Conservation (phyloP, 2,888 invertebrate species). For the Julus scanicus region DNA sequence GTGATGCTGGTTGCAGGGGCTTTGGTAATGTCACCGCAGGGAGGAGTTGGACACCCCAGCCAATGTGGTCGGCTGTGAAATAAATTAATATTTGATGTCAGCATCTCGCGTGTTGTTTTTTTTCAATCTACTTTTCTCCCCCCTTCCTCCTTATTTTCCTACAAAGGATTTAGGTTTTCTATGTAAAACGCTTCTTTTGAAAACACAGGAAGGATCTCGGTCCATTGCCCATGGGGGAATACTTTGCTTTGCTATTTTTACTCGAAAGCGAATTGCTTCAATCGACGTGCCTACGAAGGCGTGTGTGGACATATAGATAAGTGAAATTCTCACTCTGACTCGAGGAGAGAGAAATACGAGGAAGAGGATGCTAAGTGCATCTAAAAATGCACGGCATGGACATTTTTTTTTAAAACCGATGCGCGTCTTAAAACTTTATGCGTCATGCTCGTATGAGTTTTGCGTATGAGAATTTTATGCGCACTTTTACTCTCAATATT, state of each 20-base stretch:
- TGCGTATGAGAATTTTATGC: constrained; percentile 20
- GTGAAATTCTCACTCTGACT: constrained; percentile 30
- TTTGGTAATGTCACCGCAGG: neutral
- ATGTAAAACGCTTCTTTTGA: constrained; percentile 14
- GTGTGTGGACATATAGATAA: constrained; percentile 20
- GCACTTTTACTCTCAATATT: neutral
- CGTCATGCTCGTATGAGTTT: constrained; percentile 29
- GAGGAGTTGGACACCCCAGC: neutral
- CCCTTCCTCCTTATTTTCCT: neutral
- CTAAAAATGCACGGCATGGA: constrained; percentile 26
- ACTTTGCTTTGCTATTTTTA: constrained; percentile 30
- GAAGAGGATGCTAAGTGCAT: constrained; percentile 36
- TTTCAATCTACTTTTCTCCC: neutral
- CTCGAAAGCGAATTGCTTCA: constrained; percentile 20
- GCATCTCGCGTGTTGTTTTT: neutral
- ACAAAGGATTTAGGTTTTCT: neutral
- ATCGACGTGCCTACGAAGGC: constrained; percentile 29
- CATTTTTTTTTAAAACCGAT: neutral
- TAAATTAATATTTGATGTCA: constrained; percentile 30
- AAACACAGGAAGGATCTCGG: constrained; percentile 39
- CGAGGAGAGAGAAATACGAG: neutral
- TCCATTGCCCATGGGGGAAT: constrained; percentile 35
- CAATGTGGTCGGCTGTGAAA: neutral
- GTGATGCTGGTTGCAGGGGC: neutral
- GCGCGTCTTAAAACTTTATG: constrained; percentile 29